Percentiles rank a stretch among this genome's conserved stretches.
phyloP scores from a whole-genome alignment of 2,797 vertebrate species.

The Bradypus variegatus region DNA sequence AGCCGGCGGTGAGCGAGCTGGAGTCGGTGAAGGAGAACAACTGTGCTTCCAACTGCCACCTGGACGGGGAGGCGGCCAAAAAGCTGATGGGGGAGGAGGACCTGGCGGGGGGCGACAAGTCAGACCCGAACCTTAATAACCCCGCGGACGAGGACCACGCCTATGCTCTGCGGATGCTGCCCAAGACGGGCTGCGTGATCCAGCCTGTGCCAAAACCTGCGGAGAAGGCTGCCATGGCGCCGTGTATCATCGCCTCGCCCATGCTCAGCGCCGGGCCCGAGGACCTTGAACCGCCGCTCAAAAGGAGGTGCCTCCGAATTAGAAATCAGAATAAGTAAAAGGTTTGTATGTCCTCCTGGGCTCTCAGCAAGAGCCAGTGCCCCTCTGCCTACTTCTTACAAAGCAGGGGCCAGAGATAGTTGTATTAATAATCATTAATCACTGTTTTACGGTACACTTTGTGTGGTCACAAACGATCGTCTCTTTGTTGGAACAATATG shows the following conservation, averaged over 20 bases:
- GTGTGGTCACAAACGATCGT: background rate
- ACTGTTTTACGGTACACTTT: background rate
- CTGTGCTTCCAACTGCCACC: slow-evolving; percentile 81
- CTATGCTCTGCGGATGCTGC: slow-evolving; percentile 92
- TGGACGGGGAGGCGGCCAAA: slow-evolving; percentile 85
- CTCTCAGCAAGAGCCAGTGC: background rate
- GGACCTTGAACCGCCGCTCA: slow-evolving; percentile 94
- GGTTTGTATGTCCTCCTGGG: slow-evolving; percentile 77
- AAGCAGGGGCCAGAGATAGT: background rate
- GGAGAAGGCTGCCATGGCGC: slow-evolving; percentile 90
- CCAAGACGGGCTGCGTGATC: slow-evolving; percentile 94
- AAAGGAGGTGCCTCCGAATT: slow-evolving; percentile 99
- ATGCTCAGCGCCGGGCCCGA: slow-evolving; percentile 86
- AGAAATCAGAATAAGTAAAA: slow-evolving; percentile 99
- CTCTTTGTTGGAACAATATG: background rate
- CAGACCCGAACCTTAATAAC: slow-evolving; percentile 87
- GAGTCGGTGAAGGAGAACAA: slow-evolving; percentile 98
- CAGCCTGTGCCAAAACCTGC: slow-evolving; percentile 98
- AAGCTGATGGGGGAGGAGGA: slow-evolving; percentile 83
- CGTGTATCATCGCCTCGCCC: slow-evolving; percentile 90
- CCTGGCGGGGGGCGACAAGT: slow-evolving; percentile 82
- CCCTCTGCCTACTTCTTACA: background rate
- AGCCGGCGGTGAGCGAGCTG: slow-evolving; percentile 83
- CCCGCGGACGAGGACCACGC: slow-evolving; percentile 95
- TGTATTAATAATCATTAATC: background rate